These are phyloP conservation scores for Planococcus citri DNA, from an alignment of 1,140 invertebrate species.

Conservation along the genomic window DNA sequence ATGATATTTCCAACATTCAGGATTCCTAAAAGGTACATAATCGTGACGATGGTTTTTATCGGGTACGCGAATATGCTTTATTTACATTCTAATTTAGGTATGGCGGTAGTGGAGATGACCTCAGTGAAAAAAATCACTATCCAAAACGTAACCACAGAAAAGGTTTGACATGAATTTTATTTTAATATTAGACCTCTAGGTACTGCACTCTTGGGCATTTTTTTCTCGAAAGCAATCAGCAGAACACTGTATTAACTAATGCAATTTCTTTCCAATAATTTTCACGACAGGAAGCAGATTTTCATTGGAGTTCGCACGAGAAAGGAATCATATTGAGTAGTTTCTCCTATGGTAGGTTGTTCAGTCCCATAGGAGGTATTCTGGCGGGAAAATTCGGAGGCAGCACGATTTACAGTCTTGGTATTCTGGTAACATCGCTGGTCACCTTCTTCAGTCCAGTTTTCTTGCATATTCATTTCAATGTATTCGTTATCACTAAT, in stretches of 20 bases:
- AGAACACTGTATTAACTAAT: too few relatives aligned
- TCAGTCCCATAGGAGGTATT: constrained; percentile 36
- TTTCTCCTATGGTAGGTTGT: constrained; percentile 44
- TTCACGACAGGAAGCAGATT: constrained; percentile 34
- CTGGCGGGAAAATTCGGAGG: constrained; percentile 32
- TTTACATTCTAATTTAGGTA: not conserved
- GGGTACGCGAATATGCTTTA: not conserved
- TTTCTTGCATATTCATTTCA: constrained; percentile 23
- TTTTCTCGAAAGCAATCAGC: too few relatives aligned
- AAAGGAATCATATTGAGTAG: constrained; percentile 40
- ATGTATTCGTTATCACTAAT: constrained; percentile 35
- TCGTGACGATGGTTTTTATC: not conserved
- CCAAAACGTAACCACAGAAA: not conserved
- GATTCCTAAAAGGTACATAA: not conserved
- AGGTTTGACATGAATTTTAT: not conserved
- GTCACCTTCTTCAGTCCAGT: constrained; percentile 32
- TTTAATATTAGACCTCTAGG: too few relatives aligned
- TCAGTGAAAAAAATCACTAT: not conserved
- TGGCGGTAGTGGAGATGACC: not conserved
- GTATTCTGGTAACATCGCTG: constrained; percentile 32
- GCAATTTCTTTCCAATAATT: constrained; percentile 27
- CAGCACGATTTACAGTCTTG: constrained; percentile 34
- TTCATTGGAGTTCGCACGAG: constrained; percentile 37
- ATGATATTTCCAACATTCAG: too few relatives aligned
- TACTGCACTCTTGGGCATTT: too few relatives aligned